Evolutionary conservation across 2,888 invertebrate genomes (phyloP), one percentile per base, ranked within the genome.

Genomic region (Phyllotreta striolata): DNA sequence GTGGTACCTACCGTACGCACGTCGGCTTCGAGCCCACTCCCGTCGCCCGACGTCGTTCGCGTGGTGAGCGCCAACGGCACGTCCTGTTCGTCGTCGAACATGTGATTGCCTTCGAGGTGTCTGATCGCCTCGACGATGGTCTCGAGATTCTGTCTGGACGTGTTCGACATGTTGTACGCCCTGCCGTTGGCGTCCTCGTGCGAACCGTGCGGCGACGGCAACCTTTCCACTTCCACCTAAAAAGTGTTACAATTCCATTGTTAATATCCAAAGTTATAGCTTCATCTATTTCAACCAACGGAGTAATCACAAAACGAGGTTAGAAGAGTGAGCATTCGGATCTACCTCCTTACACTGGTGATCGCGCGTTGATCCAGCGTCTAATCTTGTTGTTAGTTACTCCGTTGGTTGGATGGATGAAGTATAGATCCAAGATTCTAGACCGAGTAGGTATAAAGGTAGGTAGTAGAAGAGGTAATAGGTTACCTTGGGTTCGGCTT

Each of bases 61-160:
- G 78, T 87, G 67, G 85, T 84, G 44, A 89, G 82, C 38, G 89
- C 88, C 37, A 89, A 82, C 9, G 89, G 88, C 9, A 79, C 79
- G 56, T 88, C 87, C 70, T 84, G 83, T 74, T 88, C 90, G 75
- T 95, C 95, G 69, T 90, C 88, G 83, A 96, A 96, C 78, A 96
- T 84, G 81, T 95, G 95, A 80, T 96, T 97, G 43, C 98, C 98
- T 81, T 99, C 98, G 72, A 99, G 84, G 80, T 98, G 98, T 41
- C 97, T 90, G 77, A 99, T 98, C 61, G 99, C 99, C 82, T 98
- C 98, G 41, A 98, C 96, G 72, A 99, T 98, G 9, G 98, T 98
- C 83, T 98, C 97, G 74, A 99, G 86, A 82, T 97, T 98, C 81
- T 96, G 95, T 60, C 96, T 89, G 68, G 95, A 95, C 56, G 92